Conservation (phyloP, 1,140 invertebrate genomes). For the Papilio polytes region DNA sequence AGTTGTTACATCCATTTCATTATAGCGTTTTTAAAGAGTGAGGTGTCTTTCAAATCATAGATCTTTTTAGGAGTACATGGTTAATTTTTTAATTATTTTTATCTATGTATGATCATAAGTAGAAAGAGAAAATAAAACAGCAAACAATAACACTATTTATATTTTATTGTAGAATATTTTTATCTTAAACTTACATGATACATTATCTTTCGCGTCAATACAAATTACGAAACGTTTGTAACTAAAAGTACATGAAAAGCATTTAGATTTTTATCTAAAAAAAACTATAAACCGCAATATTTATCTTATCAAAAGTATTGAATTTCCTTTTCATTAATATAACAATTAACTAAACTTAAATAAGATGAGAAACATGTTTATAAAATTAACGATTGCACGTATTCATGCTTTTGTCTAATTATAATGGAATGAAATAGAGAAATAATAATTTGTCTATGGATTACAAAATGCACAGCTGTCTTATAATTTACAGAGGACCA, state of each 20-base stretch:
- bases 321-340: not conserved
- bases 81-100: not conserved
- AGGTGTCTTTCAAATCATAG: not conserved
- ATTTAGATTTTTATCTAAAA: not conserved
- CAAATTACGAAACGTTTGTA: not conserved
- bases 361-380: constrained; percentile 8
- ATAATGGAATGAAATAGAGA: constrained; percentile 43
- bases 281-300: not conserved
- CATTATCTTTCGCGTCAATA: not conserved
- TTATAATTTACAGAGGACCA: not conserved
- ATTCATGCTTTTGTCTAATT: constrained; percentile 27
- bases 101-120: not conserved
- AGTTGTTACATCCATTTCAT: too few relatives aligned
- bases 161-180: constrained; percentile 18
- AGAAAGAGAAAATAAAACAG: not conserved
- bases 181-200: not conserved
- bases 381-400: constrained; percentile 26
- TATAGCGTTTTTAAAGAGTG: too few relatives aligned
- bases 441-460: constrained; percentile 41
- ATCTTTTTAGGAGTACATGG: not conserved
- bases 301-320: not conserved
- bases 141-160: not conserved
- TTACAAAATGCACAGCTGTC: constrained; percentile 41
- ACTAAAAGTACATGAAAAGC: not conserved
- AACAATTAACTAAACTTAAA: constrained; percentile 15